Conservation (phyloP, 2,888 invertebrate species). For the Troides aeacus region DNA sequence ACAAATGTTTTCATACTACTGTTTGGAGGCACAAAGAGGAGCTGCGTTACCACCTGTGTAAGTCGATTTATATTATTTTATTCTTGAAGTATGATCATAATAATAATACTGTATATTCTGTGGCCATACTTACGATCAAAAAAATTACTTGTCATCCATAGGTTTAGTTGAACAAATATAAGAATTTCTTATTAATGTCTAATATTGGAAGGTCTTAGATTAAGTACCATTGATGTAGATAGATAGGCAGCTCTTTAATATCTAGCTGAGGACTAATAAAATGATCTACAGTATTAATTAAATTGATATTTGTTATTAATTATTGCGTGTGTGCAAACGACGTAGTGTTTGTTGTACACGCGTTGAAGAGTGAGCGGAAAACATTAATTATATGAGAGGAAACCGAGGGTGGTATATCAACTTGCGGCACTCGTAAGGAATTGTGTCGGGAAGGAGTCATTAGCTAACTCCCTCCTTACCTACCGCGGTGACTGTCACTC, state of each 20-base stretch:
- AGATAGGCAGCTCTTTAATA: no score
- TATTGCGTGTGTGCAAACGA: conserved; percentile 24
- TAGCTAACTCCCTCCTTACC: conserved; percentile 69
- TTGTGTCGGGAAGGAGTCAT: conserved; percentile 67
- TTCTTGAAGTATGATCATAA: no score
- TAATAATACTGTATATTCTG: no score
- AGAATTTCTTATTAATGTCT: no score
- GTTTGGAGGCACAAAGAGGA: no score
- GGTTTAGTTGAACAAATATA: no score
- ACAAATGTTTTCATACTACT: no score
- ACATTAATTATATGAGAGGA: conserved; percentile 68
- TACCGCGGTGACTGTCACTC: conserved; percentile 75
- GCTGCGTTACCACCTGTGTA: no score
- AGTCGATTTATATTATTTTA: no score
- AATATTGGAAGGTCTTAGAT: not conserved
- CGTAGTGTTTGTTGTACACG: conserved; percentile 39
- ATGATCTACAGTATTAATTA: not conserved
- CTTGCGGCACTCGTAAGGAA: conserved; percentile 40
- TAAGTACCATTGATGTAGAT: not conserved
- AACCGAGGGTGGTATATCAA: conserved; percentile 45
- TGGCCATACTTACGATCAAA: no score
- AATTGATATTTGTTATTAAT: conserved; percentile 6
- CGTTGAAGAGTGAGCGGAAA: conserved; percentile 63
- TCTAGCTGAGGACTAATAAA: not conserved
- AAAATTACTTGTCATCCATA: no score